Evolutionary conservation across 2,113 vertebrate species (phyloP), one percentile per base, ranked within the genome.

Genomic region (Oceanites oceanicus): DNA sequence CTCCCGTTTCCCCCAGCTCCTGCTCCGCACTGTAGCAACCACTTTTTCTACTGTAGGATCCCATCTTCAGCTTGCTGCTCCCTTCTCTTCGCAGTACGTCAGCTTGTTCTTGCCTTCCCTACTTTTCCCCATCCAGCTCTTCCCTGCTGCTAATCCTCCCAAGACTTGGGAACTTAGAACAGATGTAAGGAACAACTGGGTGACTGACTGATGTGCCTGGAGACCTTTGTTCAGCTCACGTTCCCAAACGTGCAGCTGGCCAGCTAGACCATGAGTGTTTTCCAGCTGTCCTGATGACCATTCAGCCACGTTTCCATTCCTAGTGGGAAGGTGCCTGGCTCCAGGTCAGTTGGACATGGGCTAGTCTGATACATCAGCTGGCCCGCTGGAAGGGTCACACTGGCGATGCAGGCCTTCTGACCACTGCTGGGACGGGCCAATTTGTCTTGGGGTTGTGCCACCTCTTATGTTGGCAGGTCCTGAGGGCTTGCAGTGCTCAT

Each of bases 31-130:
- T 91, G 92, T 94, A 92, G 85, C 87, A 94, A 88, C 58, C 71
- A 67, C 79, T 93, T 97, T 97, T 90, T 74, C 68, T 92, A 5
- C 53, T 68, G 58, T 36, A 76, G 76, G 67, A 56, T 83, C 26
- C 58, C 9, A 27, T 72, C 68, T 70, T 70, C 55, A 84, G 25
- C 25, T 22, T 87, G 65, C 45, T 87, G 38, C 22, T 94, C 68
- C 25, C 49, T 96, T 74, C 50, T 15, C 50, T 86, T 88, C 76
- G 72, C 59, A 86, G 76, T 47, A 19, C 0, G 0, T 56, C 42
- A 74, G 17, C 27, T 86, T 74, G n/a, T 45, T 80, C 32, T 73
- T 92, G 53, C 40, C 4, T 75, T 92, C 21, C 13, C 32, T 74
- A 3, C 65, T 85, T 81, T 71, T 58, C 8, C 29, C 27, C 40